Conservation (phyloP, 2,113 vertebrate species). For the Platanista minor region DNA sequence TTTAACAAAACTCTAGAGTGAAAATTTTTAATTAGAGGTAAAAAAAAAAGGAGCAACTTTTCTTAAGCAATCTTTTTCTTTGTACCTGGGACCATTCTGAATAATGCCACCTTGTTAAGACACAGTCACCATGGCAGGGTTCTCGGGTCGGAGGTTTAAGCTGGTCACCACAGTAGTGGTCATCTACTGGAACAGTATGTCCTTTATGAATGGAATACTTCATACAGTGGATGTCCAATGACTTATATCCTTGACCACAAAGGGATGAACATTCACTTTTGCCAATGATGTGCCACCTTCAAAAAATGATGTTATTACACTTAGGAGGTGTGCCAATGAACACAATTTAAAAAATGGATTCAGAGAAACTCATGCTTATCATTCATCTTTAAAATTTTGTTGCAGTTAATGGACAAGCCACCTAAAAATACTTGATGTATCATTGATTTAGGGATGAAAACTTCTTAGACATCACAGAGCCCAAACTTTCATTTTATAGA, state of each 20-base stretch:
- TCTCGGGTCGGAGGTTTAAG: slow-evolving; percentile 89
- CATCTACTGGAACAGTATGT: slow-evolving; percentile 83
- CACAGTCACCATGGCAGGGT: slow-evolving; percentile 90
- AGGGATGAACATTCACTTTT: slow-evolving; percentile 93
- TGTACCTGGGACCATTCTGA: slow-evolving; percentile 94
- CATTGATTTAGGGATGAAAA: not conserved
- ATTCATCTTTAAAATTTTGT: not conserved
- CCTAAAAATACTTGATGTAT: not conserved
- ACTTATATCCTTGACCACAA: slow-evolving; percentile 90
- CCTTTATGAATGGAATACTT: slow-evolving; percentile 87
- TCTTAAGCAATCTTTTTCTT: not conserved
- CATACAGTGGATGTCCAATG: slow-evolving; percentile 90
- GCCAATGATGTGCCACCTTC: slow-evolving; percentile 91
- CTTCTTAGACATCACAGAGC: not conserved
- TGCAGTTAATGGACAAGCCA: not conserved
- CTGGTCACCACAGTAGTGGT: slow-evolving; percentile 84
- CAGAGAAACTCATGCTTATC: not conserved
- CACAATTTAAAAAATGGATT: not conserved
- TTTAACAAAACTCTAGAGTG: not conserved
- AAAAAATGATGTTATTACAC: not conserved
- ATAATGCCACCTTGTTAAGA: slow-evolving; percentile 92
- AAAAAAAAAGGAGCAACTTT: not conserved
- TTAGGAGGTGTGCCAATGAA: not conserved
- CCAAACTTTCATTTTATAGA: not conserved
- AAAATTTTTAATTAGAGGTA: not conserved